phyloP scores from a whole-genome alignment of 1,140 invertebrate genomes.

The Drosophila kurseongensis region DNA sequence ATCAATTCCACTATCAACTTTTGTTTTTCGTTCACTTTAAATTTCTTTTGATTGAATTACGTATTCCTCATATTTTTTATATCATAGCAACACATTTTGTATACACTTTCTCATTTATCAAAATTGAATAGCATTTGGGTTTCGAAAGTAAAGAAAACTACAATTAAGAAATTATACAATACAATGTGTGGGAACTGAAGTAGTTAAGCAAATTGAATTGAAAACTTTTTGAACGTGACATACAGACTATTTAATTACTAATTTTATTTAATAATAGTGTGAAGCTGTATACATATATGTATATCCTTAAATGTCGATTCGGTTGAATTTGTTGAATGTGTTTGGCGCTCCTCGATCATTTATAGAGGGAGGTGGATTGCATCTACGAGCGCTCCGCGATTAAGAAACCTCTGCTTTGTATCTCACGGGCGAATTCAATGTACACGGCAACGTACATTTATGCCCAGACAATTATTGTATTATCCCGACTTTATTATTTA shows the following conservation, averaged over 20 bases:
- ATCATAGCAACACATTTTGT: slow-evolving; percentile 80
- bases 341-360: not conserved
- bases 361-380: not conserved
- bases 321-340: not conserved
- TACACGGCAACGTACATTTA: slow-evolving; percentile 23
- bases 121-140: slow-evolving; percentile 38
- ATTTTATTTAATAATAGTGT: slow-evolving; percentile 32
- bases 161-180: slow-evolving; percentile 15
- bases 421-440: slow-evolving; percentile 21
- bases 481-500: slow-evolving; percentile 15
- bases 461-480: slow-evolving; percentile 27
- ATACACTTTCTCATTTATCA: slow-evolving; percentile 67
- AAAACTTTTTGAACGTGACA: slow-evolving; percentile 20
- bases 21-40: slow-evolving; percentile 36
- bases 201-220: slow-evolving; percentile 15
- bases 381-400: slow-evolving; percentile 4
- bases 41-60: slow-evolving; percentile 75
- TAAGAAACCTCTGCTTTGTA: slow-evolving; percentile 34
- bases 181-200: slow-evolving; percentile 19
- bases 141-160: slow-evolving; percentile 17
- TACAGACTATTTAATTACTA: slow-evolving; percentile 32
- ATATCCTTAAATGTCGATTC: slow-evolving; percentile 25
- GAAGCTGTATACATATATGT: slow-evolving; percentile 25
- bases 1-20: slow-evolving; percentile 9
- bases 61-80: slow-evolving; percentile 75